These are phyloP conservation scores for Darevskia nairensis DNA, from an alignment of 2,797 vertebrate species.

Conservation along the genomic window DNA sequence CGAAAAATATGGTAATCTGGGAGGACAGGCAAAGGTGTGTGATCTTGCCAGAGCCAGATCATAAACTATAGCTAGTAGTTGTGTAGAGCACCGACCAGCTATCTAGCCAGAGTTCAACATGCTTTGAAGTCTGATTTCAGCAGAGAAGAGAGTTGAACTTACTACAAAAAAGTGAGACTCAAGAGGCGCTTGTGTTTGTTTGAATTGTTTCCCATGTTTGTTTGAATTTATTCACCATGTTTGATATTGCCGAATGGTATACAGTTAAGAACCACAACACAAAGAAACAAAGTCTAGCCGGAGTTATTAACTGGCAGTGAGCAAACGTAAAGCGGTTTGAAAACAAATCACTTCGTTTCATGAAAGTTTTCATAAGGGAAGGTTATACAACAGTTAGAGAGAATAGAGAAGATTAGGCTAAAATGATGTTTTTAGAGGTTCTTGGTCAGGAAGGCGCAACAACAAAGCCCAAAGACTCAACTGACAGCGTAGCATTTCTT, in stretches of 20 bases:
- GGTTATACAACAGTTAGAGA: neutral
- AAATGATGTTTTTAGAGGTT: constrained; percentile 2
- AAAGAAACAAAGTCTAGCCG: neutral
- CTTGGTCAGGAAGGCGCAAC: neutral
- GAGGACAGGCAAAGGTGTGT: neutral
- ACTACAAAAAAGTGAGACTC: neutral
- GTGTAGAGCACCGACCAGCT: neutral
- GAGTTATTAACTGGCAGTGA: constrained; percentile 16
- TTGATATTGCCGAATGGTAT: constrained; percentile 12
- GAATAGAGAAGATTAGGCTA: constrained; percentile 7
- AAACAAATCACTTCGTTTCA: constrained; percentile 13
- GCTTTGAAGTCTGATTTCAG: neutral
- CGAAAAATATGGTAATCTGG: no score
- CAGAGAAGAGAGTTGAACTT: neutral
- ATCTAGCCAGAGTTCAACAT: neutral
- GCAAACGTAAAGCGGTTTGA: constrained; percentile 9
- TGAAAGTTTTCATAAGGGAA: constrained; percentile 6
- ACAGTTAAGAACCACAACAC: constrained; percentile 12
- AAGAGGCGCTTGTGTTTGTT: no score
- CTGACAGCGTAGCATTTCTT: neutral
- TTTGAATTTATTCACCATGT: neutral
- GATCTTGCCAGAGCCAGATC: neutral
- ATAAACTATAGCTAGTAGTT: neutral
- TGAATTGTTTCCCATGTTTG: neutral
- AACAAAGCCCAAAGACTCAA: neutral